A percentile compares a stretch with the other conserved stretches of the same genome.
Evolutionary conservation across 2,797 vertebrate genomes (phyloP).

Genomic region (Fistularia commersonii): DNA sequence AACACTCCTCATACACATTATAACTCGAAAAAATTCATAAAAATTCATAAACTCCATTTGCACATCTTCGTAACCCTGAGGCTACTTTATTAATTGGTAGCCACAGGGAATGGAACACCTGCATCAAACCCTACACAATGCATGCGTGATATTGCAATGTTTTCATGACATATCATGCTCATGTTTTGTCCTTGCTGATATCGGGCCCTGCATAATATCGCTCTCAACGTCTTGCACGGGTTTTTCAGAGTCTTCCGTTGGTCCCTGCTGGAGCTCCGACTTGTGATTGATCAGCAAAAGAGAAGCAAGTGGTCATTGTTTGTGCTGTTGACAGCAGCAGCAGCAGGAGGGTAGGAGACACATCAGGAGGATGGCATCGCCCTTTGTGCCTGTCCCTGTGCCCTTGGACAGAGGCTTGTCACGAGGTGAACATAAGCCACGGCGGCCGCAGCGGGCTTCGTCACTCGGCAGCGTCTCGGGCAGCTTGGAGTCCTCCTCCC

Average conservation of each 20-base stretch:
- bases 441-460: slow-evolving; percentile 59
- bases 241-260: slow-evolving; percentile 6
- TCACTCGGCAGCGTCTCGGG: slow-evolving; percentile 67
- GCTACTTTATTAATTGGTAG: too few species aligned
- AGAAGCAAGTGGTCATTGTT: background rate
- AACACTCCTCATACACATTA: too few species aligned
- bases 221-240: slow-evolving; percentile 10
- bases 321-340: slow-evolving; percentile 2
- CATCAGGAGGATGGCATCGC: slow-evolving; percentile 64
- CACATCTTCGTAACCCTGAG: too few species aligned
- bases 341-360: slow-evolving; percentile 14
- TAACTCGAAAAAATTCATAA: too few species aligned
- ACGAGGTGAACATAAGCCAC: slow-evolving; percentile 36
- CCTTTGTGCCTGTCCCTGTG: slow-evolving; percentile 70
- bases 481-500: slow-evolving; percentile 35
- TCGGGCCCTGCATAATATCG: background rate
- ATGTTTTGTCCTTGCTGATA: background rate
- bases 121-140: too few species aligned
- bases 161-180: too few species aligned
- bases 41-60: too few species aligned
- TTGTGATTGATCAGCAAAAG: background rate
- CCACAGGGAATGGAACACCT: too few species aligned
- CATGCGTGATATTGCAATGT: too few species aligned
- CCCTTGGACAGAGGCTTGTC: slow-evolving; percentile 56
- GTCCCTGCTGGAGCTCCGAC: background rate